Evolutionary conservation across 2,888 invertebrate genomes (phyloP), one percentile per base, ranked within the genome.

Genomic region (Luffia ferchaultella): DNA sequence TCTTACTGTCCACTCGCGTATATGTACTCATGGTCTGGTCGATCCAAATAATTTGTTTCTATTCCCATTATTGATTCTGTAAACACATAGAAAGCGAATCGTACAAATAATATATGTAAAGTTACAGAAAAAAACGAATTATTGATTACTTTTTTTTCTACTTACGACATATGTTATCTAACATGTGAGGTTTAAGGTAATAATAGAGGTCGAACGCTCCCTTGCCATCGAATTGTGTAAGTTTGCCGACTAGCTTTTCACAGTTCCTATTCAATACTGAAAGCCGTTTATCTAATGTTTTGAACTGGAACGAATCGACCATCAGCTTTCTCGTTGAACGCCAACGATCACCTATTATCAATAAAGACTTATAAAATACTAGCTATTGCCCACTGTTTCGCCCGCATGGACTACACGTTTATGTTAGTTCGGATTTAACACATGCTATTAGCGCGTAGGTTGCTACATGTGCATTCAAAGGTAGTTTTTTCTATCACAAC

Each of bases 121-220:
- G n/a, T n/a, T n/a, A n/a, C n/a, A n/a, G n/a, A n/a, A n/a, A n/a
- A n/a, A n/a, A n/a, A n/a, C n/a, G n/a, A n/a, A n/a, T n/a, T n/a
- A n/a, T n/a, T 30, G 30, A 7, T 30, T 12, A 30, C 16, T n/a
- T n/a, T 42, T 42, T 9, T 40, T 20, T 16, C 15, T 16, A 60
- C 62, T 62, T 55, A 63, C 62, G 52, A 53, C 63, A 59, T 16
- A 67, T 42, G 2, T 63, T 57, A 47, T 67, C 67, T 43, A 60
- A 63, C 65, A 65, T 65, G 47, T 57, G 64, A 0, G 67, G 65
- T 18, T 59, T 56, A 3, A 65, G 51, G 52, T 62, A 65, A 18
- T 57, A 58, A 49, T 65, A 64, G 19, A 65, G 45, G 18, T 64
- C 60, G 18, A 65, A 54, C 1, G 56, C 54, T 1, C 48, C 53